Evolutionary conservation across 2,888 invertebrate genomes (phyloP).

Genomic region (Rotaria magnacalcarata): DNA sequence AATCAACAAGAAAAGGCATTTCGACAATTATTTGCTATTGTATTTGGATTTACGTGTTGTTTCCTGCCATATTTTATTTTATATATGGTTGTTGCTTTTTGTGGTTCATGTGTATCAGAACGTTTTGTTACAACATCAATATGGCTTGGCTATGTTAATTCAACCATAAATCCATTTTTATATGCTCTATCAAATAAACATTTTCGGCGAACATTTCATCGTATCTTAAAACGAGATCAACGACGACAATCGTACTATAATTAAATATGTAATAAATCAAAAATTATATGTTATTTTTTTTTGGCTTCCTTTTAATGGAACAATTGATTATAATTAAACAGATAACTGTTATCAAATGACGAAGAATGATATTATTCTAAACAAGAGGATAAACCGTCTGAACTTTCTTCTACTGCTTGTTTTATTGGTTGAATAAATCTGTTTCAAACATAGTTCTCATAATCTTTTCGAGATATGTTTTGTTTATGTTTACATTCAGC

Average conservation of each 20-base stretch:
- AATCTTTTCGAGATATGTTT: too few relatives aligned
- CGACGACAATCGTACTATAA: constrained; percentile 15
- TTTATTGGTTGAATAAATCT: too few relatives aligned
- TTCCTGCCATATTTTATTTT: constrained; percentile 66
- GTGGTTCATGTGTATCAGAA: constrained; percentile 60
- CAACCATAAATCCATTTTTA: constrained; percentile 62
- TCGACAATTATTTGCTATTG: constrained; percentile 64
- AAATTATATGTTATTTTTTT: too few relatives aligned
- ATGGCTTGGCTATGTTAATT: constrained; percentile 63
- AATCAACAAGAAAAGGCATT: constrained; percentile 60
- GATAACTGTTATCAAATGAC: not conserved
- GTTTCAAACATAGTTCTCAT: too few relatives aligned
- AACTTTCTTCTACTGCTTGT: too few relatives aligned
- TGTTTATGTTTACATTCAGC: too few relatives aligned
- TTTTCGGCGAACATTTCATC: constrained; percentile 59
- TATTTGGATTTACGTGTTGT: constrained; percentile 64
- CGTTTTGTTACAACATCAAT: constrained; percentile 60
- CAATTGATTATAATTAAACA: too few relatives aligned
- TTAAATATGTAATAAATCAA: not conserved
- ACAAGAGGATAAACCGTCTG: too few relatives aligned
- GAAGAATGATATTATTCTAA: not conserved
- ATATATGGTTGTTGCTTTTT: constrained; percentile 63
- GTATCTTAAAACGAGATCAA: constrained; percentile 48
- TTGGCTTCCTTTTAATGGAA: not conserved
- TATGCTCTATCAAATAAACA: constrained; percentile 62